Conservation (phyloP, 2,113 vertebrate species). For the Artemisiospiza belli region DNA sequence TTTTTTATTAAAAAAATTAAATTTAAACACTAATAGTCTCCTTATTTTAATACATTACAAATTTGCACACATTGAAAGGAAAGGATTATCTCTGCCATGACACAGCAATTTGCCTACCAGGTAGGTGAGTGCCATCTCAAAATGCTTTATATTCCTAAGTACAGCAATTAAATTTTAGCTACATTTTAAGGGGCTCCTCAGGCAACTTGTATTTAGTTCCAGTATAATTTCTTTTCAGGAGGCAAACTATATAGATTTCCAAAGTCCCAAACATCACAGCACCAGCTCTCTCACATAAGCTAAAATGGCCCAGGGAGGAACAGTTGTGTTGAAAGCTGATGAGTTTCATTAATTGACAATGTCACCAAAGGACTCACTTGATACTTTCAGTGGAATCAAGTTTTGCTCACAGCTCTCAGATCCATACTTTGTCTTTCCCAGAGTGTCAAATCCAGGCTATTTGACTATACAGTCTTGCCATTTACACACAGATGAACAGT, state of each 20-base stretch:
- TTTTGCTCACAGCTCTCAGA: not conserved
- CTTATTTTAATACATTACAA: slow-evolving; percentile 24
- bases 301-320: not conserved
- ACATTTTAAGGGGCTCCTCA: not conserved
- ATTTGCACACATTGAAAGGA: not conserved
- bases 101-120: not conserved
- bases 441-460: not conserved
- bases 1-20: not conserved
- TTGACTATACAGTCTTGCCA: not conserved
- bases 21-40: slow-evolving; percentile 5
- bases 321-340: not conserved
- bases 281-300: not conserved
- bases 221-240: not conserved
- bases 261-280: not conserved
- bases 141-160: not conserved
- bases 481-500: not conserved
- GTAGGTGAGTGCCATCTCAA: not conserved
- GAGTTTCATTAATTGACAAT: not conserved
- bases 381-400: not conserved
- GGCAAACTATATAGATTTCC: not conserved
- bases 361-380: not conserved
- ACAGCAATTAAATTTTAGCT: not conserved
- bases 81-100: not conserved
- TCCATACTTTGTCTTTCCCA: not conserved
- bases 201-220: not conserved